These are phyloP conservation scores for Pitangus sulphuratus DNA, from an alignment of 2,797 vertebrate species.

Conservation along the genomic window DNA sequence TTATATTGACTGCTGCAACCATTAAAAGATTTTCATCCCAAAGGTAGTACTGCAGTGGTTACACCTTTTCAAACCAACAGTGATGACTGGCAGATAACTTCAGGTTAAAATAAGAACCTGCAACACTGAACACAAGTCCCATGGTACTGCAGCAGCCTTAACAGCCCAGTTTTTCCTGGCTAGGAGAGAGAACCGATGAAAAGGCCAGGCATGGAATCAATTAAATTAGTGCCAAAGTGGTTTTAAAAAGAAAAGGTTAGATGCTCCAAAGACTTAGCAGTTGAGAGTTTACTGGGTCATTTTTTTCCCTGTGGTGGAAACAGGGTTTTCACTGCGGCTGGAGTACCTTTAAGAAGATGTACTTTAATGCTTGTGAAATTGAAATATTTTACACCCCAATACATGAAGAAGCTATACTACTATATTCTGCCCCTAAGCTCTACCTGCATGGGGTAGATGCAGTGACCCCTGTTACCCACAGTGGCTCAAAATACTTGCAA, in stretches of 20 bases:
- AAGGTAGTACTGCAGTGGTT: neutral
- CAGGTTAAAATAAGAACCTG: slow-evolving; percentile 56
- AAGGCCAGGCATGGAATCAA: slow-evolving; percentile 53
- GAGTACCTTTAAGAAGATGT: neutral
- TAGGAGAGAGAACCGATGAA: slow-evolving; percentile 40
- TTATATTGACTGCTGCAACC: neutral
- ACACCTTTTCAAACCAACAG: slow-evolving; percentile 10
- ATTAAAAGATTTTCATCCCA: slow-evolving; percentile 2
- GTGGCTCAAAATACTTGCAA: neutral
- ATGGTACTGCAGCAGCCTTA: slow-evolving; percentile 48
- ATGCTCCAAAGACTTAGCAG: neutral
- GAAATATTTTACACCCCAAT: neutral
- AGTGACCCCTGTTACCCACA: neutral
- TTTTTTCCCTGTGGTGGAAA: neutral
- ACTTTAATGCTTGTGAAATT: neutral
- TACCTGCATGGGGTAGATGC: fast-evolving
- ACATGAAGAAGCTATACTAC: neutral
- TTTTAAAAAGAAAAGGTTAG: slow-evolving; percentile 54
- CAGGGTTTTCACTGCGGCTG: slow-evolving; percentile 14
- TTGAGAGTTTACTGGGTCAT: slow-evolving; percentile 47
- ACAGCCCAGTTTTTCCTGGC: slow-evolving; percentile 28
- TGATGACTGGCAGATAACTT: slow-evolving; percentile 7
- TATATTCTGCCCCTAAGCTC: neutral
- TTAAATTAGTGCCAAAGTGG: slow-evolving; percentile 43
- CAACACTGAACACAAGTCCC: slow-evolving; percentile 32